These are phyloP conservation scores for Chionoecetes opilio DNA, from an alignment of 1,140 invertebrate species.

Conservation along the genomic window DNA sequence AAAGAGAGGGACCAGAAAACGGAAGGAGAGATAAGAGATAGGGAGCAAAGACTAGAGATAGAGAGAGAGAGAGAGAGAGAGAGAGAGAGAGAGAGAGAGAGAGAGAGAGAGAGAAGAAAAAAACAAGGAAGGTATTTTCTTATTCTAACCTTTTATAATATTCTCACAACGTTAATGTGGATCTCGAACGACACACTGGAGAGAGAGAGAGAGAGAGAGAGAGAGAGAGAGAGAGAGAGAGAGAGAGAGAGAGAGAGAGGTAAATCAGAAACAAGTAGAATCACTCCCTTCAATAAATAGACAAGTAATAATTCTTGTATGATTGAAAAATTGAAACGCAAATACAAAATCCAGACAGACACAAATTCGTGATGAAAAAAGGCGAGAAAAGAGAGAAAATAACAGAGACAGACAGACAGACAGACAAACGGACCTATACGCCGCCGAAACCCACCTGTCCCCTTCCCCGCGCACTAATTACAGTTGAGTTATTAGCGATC, in stretches of 20 bases:
- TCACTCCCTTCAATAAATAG: too few relatives aligned
- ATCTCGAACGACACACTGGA: not conserved
- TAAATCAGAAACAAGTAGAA: not conserved
- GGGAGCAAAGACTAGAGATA: not conserved
- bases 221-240: constrained; percentile 22
- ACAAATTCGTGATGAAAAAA: not conserved
- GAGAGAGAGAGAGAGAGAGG: constrained; percentile 9
- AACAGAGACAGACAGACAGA: not conserved
- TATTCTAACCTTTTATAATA: constrained; percentile 11
- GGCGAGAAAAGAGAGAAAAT: not conserved
- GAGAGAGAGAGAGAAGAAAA: not conserved
- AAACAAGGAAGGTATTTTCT: not conserved
- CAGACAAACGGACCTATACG: not conserved
- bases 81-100: constrained; percentile 43
- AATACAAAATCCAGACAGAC: not conserved
- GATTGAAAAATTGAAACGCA: not conserved
- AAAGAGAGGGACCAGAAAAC: not conserved
- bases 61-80: not conserved
- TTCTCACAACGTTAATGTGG: not conserved
- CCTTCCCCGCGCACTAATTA: constrained; percentile 1
- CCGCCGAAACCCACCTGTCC: not conserved
- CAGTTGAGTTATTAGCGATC: not conserved
- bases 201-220: not conserved
- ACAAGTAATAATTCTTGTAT: too few relatives aligned
- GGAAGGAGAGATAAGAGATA: constrained; percentile 32